phyloP scores from a whole-genome alignment of 2,113 vertebrate genomes.

The Sebastes schlegelii region DNA sequence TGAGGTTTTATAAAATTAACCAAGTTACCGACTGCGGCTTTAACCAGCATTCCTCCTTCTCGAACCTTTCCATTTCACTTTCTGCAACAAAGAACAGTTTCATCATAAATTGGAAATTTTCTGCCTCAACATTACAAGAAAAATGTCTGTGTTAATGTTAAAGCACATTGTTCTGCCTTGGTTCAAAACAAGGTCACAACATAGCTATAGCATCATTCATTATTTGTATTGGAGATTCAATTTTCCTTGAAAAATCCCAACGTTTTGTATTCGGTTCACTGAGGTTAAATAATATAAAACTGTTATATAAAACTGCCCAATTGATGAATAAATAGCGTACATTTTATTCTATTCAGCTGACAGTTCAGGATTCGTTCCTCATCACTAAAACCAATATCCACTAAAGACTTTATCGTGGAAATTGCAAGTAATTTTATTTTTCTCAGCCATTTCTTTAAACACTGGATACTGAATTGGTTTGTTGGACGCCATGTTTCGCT shows the following conservation, averaged over 20 bases:
- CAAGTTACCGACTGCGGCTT: too few relatives aligned
- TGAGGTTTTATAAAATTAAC: too few relatives aligned
- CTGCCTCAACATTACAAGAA: too few relatives aligned
- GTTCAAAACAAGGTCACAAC: too few relatives aligned
- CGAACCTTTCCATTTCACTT: too few relatives aligned
- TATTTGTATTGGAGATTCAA: constrained; percentile 17
- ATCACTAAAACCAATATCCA: constrained; percentile 28
- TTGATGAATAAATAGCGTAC: constrained; percentile 18
- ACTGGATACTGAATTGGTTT: constrained; percentile 49
- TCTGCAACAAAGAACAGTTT: too few relatives aligned
- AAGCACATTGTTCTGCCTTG: too few relatives aligned
- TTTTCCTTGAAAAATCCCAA: too few relatives aligned
- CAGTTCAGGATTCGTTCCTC: constrained; percentile 14
- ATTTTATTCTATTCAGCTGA: constrained; percentile 31
- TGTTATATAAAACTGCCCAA: neutral
- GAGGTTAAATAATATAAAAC: neutral
- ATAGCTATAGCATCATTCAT: too few relatives aligned
- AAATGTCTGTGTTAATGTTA: too few relatives aligned
- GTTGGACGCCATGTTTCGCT: constrained; percentile 49
- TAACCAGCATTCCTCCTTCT: too few relatives aligned
- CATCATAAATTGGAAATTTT: too few relatives aligned
- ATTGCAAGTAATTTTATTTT: constrained; percentile 43
- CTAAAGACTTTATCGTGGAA: constrained; percentile 23
- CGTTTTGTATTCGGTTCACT: neutral
- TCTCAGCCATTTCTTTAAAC: constrained; percentile 45